Evolutionary conservation across 2,888 invertebrate species (phyloP), one percentile per base, ranked within the genome.

Genomic region (Ormyrus thymus): DNA sequence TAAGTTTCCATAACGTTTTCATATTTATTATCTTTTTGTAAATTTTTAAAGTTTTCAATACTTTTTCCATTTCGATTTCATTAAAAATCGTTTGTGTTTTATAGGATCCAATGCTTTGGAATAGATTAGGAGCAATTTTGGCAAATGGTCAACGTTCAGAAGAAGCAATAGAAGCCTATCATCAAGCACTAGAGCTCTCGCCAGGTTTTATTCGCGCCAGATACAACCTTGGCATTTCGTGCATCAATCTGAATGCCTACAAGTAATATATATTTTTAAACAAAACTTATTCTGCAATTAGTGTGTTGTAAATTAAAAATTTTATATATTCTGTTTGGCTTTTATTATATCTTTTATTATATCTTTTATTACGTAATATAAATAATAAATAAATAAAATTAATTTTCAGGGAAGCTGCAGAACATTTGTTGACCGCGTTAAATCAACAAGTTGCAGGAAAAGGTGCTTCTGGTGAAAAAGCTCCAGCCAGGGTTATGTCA

Each of bases 211-310:
- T 99, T 82, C 93, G 99, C 79, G 98, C 98, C 7, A 93, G 99
- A 80, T 99, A 98, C 89, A 99, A 99, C 91, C 95, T 99, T 78
- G 99, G 98, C 46, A 98, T 99, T 75, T 97, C 98, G 79, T 99
- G 99, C 89, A 97, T 99, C 91, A 98, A 98, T 91, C 92, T 99
- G 64, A 95, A 96, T 84, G 97, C 97, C 62, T 96, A 98, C 88
- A 92, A 91, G 94, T 94, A 85, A 85, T 59, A 53, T 15, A 73
- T 43, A 53, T 11, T 73, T 10, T 46, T 43, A 29, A 29, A 50
- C 29, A 51, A 65, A 48, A 68, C 55, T 55, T 69, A 48, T 46
- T 59, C 55, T 65, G 56, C 51, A 45, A 72, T 71, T 53, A 3
- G 3, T 15, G 10, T 62, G 7, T 13, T 7, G 15, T 72, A 46